Conservation (phyloP, 2,888 invertebrate species). For the Pinctada fucata region DNA sequence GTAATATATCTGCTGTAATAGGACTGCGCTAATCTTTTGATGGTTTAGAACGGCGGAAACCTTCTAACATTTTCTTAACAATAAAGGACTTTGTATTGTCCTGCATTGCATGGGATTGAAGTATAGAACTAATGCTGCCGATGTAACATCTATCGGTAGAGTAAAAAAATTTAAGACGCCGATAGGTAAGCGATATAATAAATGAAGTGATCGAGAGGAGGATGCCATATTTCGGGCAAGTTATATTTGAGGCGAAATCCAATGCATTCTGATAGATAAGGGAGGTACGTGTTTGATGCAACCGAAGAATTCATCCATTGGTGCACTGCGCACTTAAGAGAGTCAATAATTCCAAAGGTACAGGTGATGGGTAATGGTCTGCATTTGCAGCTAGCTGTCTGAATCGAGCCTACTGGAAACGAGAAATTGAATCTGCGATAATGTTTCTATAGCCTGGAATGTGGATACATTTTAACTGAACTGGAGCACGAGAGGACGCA, state of each 20-base stretch:
- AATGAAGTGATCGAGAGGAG: neutral
- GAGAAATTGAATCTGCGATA: conserved; percentile 19
- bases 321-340: neutral
- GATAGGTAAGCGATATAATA: neutral
- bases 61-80: neutral
- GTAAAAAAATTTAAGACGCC: neutral
- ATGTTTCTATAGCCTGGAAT: conserved; percentile 4
- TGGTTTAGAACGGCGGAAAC: neutral
- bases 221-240: neutral
- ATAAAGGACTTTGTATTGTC: neutral
- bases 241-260: neutral
- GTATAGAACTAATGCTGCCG: neutral
- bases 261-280: neutral
- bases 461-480: conserved; percentile 15
- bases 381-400: conserved; percentile 5
- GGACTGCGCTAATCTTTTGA: neutral
- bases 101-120: neutral
- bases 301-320: neutral
- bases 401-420: conserved; percentile 5
- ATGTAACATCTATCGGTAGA: neutral
- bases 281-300: neutral
- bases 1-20: neutral
- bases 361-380: conserved; percentile 10
- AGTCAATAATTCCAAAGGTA: neutral
- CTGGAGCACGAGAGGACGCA: neutral